Base-by-base conservation (phyloP, 1,140 invertebrate species). In the Hypothenemus hampei region DNA sequence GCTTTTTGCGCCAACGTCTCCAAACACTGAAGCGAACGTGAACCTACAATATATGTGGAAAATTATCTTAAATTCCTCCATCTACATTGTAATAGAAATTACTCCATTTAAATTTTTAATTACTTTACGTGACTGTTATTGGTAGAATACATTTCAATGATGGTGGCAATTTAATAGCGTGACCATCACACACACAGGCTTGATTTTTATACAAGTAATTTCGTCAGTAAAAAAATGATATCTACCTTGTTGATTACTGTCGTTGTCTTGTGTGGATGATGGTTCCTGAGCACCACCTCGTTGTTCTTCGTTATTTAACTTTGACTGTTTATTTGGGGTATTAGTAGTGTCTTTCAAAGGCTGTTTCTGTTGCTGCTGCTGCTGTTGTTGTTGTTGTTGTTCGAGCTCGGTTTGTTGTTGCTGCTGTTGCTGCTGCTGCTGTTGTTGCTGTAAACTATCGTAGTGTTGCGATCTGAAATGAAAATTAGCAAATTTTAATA, bases 1-100 rank as follows among this genome's bases (percentile, higher is more conserved):
- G 81, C 80, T 58, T 83, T 83, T 59, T 83, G 79, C 8, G 81
- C 81, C 26, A 83, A 72, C 6, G 81, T 83, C 61, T 82, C 81
- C 57, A 83, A 68, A 62, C 79, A 82, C 75, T 82, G 81, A n/a
- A 82, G 68, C 0, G 80, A 80, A 23, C 80, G 51, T 24, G 65
- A 68, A 6, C 63, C 64, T 54, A 20, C 10, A 54, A 44, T 37
- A 26, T 31, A 8, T 11, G 26, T 24, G 13, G 2, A n/a, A n/a
- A n/a, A n/a, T n/a, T n/a, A n/a, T n/a, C n/a, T n/a, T n/a, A n/a
- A n/a, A n/a, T n/a, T n/a, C n/a, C n/a, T n/a, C n/a, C n/a, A n/a
- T n/a, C n/a, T n/a, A n/a, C n/a, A n/a, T n/a, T n/a, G n/a, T n/a
- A n/a, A n/a, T n/a, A n/a, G n/a, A n/a, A n/a, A n/a, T n/a, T n/a